phyloP scores from a whole-genome alignment of 2,888 invertebrate genomes.

The Ichneumoninae sp. region DNA sequence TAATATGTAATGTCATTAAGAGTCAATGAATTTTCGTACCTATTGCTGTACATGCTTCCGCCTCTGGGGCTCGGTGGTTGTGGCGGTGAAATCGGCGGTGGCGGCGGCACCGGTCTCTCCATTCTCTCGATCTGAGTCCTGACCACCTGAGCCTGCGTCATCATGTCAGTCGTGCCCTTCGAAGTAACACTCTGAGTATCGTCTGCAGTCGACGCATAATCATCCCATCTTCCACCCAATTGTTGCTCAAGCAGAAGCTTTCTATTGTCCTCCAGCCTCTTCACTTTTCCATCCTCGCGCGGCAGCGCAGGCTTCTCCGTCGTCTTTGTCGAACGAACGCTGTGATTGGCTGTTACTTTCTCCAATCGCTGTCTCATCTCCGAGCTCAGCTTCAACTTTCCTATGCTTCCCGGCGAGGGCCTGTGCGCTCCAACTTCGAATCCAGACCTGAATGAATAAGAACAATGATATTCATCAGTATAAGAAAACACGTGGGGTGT shows the following conservation, averaged over 20 bases:
- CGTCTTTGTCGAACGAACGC: conserved; percentile 91
- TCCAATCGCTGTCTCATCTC: conserved; percentile 96
- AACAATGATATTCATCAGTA: background rate
- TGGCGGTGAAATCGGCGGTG: conserved; percentile 86
- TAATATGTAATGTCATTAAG: background rate
- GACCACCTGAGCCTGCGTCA: conserved; percentile 83
- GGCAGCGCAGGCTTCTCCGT: conserved; percentile 88
- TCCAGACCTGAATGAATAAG: conserved; percentile 83
- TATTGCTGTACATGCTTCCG: conserved; percentile 84
- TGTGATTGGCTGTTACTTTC: conserved; percentile 95
- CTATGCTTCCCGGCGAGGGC: conserved; percentile 94
- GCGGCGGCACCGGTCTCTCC: conserved; percentile 86
- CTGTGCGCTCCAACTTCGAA: conserved; percentile 93
- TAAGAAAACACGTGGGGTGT: background rate
- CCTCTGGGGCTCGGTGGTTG: conserved; percentile 84
- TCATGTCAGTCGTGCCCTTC: conserved; percentile 83
- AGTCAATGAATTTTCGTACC: conserved; percentile 73
- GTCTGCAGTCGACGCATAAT: conserved; percentile 82
- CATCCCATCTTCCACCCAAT: conserved; percentile 85
- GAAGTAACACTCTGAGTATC: conserved; percentile 83
- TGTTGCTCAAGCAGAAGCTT: conserved; percentile 94
- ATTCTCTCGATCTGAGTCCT: conserved; percentile 87
- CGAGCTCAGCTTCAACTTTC: conserved; percentile 94
- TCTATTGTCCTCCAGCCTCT: conserved; percentile 93
- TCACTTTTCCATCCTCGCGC: conserved; percentile 88